Conservation (phyloP, 2,888 invertebrate genomes). For the Drosophila affinis region DNA sequence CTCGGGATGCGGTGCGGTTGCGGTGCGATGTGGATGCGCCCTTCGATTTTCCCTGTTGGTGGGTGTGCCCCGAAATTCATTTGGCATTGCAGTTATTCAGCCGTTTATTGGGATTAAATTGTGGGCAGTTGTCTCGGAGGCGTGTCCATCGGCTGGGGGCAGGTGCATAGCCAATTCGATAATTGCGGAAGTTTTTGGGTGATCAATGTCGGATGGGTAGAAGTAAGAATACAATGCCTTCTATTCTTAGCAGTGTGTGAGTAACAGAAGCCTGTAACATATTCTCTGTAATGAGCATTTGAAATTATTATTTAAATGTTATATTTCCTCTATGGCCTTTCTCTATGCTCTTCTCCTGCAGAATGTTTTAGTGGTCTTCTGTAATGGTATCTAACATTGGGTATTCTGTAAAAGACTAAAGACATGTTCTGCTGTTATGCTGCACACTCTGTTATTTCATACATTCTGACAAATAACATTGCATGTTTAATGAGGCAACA, state of each 20-base stretch:
- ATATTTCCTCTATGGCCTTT: not conserved
- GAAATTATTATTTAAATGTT: no score
- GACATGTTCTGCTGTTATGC: no score
- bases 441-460: no score
- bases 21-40: constrained; percentile 19
- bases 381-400: no score
- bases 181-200: constrained; percentile 25
- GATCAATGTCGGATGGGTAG: constrained; percentile 11
- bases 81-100: constrained; percentile 40
- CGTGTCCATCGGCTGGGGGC: constrained; percentile 36
- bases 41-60: constrained; percentile 6
- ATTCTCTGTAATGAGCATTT: no score
- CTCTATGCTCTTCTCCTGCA: not conserved
- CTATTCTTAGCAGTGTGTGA: not conserved
- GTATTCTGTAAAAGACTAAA: no score
- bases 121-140: constrained; percentile 24
- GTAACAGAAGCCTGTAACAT: no score
- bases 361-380: no score
- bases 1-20: constrained; percentile 7
- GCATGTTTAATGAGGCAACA: no score
- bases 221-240: not conserved
- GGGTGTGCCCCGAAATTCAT: constrained; percentile 43
- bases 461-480: no score
- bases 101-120: constrained; percentile 62
- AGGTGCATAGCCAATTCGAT: constrained; percentile 6